Percentiles rank a stretch among this genome's conserved stretches.
These are phyloP conservation scores for Calyptommatus sinebrachiatus DNA, from an alignment of 2,113 vertebrate genomes.

Conservation along the genomic window DNA sequence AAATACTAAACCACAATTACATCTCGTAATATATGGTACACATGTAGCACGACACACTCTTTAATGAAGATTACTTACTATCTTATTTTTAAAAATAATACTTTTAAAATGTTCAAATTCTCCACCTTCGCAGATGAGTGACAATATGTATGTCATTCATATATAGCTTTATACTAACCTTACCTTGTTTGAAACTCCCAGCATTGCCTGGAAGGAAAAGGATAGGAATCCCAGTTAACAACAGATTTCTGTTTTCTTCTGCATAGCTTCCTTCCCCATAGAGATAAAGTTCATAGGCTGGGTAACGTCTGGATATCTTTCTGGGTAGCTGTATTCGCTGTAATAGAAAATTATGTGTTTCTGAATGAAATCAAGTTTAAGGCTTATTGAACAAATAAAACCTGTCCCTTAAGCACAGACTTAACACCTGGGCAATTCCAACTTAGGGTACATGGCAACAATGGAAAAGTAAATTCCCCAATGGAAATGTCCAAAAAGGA, in stretches of 20 bases:
- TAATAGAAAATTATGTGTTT: slow-evolving; percentile 7
- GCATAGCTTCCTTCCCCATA: slow-evolving; percentile 92
- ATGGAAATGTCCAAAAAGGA: background rate
- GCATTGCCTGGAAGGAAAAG: slow-evolving; percentile 98
- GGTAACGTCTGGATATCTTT: slow-evolving; percentile 82
- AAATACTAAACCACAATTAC: too few species aligned
- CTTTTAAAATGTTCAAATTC: background rate
- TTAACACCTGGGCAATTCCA: background rate
- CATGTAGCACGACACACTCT: background rate
- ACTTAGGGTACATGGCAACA: too few species aligned
- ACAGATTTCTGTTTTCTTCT: slow-evolving; percentile 84
- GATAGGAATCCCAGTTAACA: slow-evolving; percentile 88
- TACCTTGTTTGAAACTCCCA: slow-evolving; percentile 96
- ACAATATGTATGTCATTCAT: background rate
- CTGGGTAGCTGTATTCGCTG: slow-evolving; percentile 90
- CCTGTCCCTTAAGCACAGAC: background rate
- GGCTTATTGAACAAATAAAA: background rate
- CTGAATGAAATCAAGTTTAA: background rate
- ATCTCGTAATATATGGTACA: background rate
- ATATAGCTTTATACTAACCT: slow-evolving; percentile 25
- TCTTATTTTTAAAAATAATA: background rate
- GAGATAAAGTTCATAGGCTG: slow-evolving; percentile 90
- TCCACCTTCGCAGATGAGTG: background rate
- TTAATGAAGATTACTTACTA: background rate
- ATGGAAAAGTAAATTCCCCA: too few species aligned